A percentile compares a stretch with the other conserved stretches of the same genome.
Evolutionary conservation across 2,888 invertebrate genomes (phyloP).

Genomic region (Drosophila suboccidentalis): DNA sequence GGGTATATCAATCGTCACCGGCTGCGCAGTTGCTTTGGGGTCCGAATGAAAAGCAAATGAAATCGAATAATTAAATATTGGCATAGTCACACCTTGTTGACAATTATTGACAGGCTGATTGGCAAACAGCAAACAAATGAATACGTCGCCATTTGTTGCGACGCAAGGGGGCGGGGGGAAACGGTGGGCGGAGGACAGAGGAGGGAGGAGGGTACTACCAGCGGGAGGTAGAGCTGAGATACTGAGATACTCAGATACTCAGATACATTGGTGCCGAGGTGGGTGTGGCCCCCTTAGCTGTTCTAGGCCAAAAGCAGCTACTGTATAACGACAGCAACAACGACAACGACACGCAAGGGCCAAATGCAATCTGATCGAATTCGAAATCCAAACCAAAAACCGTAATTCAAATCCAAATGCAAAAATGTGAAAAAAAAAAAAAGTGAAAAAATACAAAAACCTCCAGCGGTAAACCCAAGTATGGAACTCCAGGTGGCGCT

Average conservation of each 20-base stretch:
- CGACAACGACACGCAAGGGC: slow-evolving; percentile 47
- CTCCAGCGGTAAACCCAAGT: slow-evolving; percentile 41
- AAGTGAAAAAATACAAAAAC: background rate
- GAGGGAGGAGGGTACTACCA: background rate
- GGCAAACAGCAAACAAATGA: slow-evolving; percentile 80
- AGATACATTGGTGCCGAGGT: slow-evolving; percentile 17
- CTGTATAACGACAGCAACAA: slow-evolving; percentile 23
- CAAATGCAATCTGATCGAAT: slow-evolving; percentile 26
- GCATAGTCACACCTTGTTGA: slow-evolving; percentile 81
- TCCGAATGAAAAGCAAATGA: slow-evolving; percentile 66
- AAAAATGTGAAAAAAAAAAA: background rate
- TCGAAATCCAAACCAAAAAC: slow-evolving; percentile 1
- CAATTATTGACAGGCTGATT: slow-evolving; percentile 81
- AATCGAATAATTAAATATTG: slow-evolving; percentile 81
- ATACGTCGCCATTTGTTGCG: slow-evolving; percentile 66
- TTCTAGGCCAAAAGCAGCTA: slow-evolving; percentile 57
- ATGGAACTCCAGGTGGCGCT: slow-evolving; percentile 55
- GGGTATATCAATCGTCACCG: slow-evolving; percentile 29
- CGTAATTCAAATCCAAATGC: slow-evolving; percentile 28
- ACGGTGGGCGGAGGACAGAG: background rate
- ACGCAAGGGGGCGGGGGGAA: background rate
- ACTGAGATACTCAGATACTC: background rate
- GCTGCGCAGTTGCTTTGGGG: slow-evolving; percentile 40
- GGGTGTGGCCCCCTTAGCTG: slow-evolving; percentile 45
- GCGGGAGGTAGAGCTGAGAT: background rate